Conservation (phyloP, 2,797 vertebrate genomes). For the Hydrophis major region DNA sequence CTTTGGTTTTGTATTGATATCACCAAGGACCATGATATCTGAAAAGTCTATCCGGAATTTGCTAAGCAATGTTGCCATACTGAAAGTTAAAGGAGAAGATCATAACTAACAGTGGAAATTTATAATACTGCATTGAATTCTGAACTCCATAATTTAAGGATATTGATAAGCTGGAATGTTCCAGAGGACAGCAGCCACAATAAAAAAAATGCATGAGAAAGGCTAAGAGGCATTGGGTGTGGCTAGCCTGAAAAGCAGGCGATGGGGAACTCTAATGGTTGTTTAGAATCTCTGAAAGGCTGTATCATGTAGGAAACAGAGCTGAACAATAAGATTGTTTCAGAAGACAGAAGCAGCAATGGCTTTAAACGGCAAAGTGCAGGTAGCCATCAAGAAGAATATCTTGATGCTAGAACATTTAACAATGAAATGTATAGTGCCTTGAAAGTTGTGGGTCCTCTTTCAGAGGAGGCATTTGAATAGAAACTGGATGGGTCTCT, state of each 20-base stretch:
- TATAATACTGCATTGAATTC: neutral
- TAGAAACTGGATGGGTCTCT: neutral
- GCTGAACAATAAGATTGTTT: neutral
- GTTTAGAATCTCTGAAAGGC: neutral
- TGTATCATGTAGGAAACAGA: neutral
- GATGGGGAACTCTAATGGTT: neutral
- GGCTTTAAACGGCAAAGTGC: neutral
- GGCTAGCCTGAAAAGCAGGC: neutral
- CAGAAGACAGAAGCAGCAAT: neutral
- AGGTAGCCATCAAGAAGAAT: neutral
- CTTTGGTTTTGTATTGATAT: conserved; percentile 97
- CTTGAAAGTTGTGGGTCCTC: neutral
- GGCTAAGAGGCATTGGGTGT: neutral
- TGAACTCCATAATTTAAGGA: neutral
- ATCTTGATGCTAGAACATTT: neutral
- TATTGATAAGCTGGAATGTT: neutral
- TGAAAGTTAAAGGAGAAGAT: conserved; percentile 49
- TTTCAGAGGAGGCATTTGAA: neutral
- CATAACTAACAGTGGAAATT: neutral
- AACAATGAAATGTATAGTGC: neutral
- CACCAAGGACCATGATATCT: conserved; percentile 94
- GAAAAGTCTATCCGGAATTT: conserved; percentile 99
- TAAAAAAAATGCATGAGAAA: neutral
- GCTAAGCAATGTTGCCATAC: conserved; percentile 97
- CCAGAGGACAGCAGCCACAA: neutral